phyloP scores from a whole-genome alignment of 35 echinoderm and acorn worm genomes.

The Amphiura filiformis region DNA sequence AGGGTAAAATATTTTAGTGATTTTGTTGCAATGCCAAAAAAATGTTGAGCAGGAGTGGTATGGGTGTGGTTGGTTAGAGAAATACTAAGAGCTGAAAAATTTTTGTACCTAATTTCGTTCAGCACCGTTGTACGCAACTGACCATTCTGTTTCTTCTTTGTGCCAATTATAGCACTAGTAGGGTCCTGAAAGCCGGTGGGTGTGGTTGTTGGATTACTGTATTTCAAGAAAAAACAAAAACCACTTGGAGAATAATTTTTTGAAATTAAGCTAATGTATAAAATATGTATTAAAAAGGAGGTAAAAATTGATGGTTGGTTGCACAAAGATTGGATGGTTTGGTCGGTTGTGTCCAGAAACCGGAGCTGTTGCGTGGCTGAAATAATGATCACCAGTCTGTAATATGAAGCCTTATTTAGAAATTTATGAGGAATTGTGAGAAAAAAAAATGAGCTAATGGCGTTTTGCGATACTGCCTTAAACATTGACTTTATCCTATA shows the following conservation, averaged over 20 bases:
- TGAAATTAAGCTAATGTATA: too few species aligned
- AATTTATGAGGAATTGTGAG: neutral
- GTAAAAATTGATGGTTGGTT: neutral
- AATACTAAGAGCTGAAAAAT: neutral
- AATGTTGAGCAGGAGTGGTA: neutral
- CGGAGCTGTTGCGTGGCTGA: neutral
- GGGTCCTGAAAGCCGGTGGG: neutral
- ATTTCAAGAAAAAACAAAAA: conserved; percentile 35
- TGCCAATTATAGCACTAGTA: neutral
- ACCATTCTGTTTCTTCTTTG: conserved; percentile 14
- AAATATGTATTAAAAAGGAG: too few species aligned
- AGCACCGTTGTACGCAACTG: conserved; percentile 9
- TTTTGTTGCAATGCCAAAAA: neutral
- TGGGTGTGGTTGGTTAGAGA: neutral
- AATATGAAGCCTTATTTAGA: conserved; percentile 1
- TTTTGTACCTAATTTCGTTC: conserved; percentile 13
- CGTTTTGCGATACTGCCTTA: conserved; percentile 10
- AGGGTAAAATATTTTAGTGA: neutral
- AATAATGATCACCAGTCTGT: neutral
- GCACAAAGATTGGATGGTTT: conserved; percentile 17
- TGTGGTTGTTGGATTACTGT: neutral
- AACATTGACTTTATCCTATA: too few species aligned
- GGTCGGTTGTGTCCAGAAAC: conserved; percentile 2
- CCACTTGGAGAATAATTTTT: neutral
- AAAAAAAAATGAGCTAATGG: neutral